Evolutionary conservation across 2,113 vertebrate species (phyloP).

Genomic region (Nerophis lumbriciformis): DNA sequence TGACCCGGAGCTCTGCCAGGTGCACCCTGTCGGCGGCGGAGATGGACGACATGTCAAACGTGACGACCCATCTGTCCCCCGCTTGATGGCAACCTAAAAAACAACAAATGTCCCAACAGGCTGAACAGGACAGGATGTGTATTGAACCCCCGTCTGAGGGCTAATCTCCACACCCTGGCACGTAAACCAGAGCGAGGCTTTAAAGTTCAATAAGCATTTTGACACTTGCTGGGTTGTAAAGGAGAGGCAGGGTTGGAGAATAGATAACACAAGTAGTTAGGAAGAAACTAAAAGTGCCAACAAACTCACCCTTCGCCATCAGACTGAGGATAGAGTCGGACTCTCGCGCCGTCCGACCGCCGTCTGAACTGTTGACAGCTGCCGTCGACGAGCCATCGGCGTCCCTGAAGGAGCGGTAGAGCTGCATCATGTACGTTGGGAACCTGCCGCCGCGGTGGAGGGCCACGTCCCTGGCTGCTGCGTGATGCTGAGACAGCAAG

Average conservation of each 20-base stretch:
- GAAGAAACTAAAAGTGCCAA: not conserved
- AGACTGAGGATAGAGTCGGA: constrained; percentile 76
- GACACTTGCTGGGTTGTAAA: constrained; percentile 69
- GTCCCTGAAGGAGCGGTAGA: constrained; percentile 69
- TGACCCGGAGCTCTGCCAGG: constrained; percentile 76
- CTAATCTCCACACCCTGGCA: constrained; percentile 73
- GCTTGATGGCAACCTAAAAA: constrained; percentile 71
- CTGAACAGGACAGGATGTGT: constrained; percentile 67
- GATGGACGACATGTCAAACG: constrained; percentile 84
- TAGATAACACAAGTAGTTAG: constrained; percentile 48
- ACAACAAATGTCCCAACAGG: constrained; percentile 67
- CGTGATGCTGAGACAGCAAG: not conserved
- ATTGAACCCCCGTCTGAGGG: constrained; percentile 73
- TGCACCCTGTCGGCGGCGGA: constrained; percentile 70
- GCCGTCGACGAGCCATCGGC: constrained; percentile 20
- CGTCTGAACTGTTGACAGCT: constrained; percentile 24
- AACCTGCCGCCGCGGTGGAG: constrained; percentile 37
- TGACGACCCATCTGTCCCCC: constrained; percentile 72
- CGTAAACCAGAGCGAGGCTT: constrained; percentile 71
- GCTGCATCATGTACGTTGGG: constrained; percentile 81
- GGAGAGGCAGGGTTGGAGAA: constrained; percentile 52
- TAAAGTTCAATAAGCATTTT: constrained; percentile 73
- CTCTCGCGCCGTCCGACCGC: constrained; percentile 35
- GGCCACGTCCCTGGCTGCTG: constrained; percentile 30
- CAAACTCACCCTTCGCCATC: constrained; percentile 74